Conservation (phyloP, 2,113 vertebrate species). For the Austrofundulus limnaeus region DNA sequence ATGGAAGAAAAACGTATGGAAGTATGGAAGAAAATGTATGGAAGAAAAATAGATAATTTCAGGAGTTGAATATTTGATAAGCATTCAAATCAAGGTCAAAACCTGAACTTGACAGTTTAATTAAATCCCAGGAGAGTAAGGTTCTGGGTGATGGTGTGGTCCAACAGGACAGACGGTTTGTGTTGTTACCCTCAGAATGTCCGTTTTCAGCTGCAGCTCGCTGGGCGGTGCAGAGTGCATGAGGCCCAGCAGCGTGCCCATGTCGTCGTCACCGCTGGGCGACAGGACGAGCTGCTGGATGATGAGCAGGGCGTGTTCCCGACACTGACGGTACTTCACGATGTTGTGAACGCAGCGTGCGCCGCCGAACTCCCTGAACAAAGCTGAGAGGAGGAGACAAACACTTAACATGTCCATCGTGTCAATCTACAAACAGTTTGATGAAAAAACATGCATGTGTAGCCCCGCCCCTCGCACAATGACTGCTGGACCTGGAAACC, state of each 20-base stretch:
- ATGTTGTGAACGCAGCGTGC: conserved; percentile 97
- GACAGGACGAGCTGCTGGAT: conserved; percentile 97
- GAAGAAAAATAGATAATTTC: too few relatives aligned
- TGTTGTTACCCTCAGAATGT: conserved; percentile 87
- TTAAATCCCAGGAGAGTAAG: not conserved
- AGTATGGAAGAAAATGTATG: too few relatives aligned
- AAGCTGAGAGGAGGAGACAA: conserved; percentile 70
- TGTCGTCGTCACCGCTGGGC: conserved; percentile 94
- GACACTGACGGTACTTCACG: conserved; percentile 93
- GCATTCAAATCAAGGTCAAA: too few relatives aligned
- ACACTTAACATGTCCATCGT: not conserved
- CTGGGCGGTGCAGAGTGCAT: conserved; percentile 95
- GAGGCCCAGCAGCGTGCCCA: conserved; percentile 96
- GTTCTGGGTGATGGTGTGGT: not conserved
- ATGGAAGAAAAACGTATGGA: too few relatives aligned
- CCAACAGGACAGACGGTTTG: not conserved
- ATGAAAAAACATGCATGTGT: too few relatives aligned
- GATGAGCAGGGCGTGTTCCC: conserved; percentile 93
- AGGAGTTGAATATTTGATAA: too few relatives aligned
- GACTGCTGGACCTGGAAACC: too few relatives aligned
- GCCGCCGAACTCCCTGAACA: conserved; percentile 96
- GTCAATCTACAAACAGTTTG: too few relatives aligned
- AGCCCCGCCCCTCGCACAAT: too few relatives aligned
- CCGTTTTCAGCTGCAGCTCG: conserved; percentile 93
- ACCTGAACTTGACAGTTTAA: too few relatives aligned